Evolutionary conservation across 2,797 vertebrate genomes (phyloP).

Genomic region (Lycodopsis pacificus): DNA sequence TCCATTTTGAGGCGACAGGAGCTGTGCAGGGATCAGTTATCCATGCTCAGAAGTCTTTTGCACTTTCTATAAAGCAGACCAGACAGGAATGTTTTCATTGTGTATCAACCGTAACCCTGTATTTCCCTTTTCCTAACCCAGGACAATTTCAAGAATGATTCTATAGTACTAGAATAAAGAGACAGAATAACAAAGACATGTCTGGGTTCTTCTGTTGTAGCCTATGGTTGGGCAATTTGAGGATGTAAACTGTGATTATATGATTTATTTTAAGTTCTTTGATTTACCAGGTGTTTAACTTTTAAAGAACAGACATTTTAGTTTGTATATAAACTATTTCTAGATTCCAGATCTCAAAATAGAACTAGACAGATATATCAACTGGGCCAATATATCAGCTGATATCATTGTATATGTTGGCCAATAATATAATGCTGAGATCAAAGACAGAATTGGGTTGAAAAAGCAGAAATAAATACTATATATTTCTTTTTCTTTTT

Average conservation of each 20-base stretch:
- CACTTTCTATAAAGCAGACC: slow-evolving; percentile 68
- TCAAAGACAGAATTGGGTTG: background rate
- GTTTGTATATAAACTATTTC: background rate
- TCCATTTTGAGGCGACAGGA: slow-evolving; percentile 49
- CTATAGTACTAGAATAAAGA: slow-evolving; percentile 78
- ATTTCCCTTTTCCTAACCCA: slow-evolving; percentile 74
- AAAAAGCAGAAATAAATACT: background rate
- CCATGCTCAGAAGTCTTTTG: slow-evolving; percentile 47
- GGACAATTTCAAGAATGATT: slow-evolving; percentile 70
- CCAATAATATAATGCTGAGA: background rate
- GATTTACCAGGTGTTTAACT: background rate
- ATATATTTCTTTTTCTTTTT: too few species aligned
- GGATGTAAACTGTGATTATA: background rate
- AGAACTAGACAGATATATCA: background rate
- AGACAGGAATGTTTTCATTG: slow-evolving; percentile 66
- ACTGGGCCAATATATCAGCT: background rate
- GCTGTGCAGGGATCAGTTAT: slow-evolving; percentile 66
- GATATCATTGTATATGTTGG: background rate
- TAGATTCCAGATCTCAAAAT: background rate
- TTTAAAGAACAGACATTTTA: background rate
- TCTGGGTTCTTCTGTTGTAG: slow-evolving; percentile 39
- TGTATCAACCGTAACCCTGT: slow-evolving; percentile 72
- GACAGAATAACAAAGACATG: slow-evolving; percentile 47
- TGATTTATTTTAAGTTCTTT: background rate
- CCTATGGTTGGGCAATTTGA: background rate